Conservation (phyloP, 2,113 vertebrate species). For the Paramormyrops kingsleyae region DNA sequence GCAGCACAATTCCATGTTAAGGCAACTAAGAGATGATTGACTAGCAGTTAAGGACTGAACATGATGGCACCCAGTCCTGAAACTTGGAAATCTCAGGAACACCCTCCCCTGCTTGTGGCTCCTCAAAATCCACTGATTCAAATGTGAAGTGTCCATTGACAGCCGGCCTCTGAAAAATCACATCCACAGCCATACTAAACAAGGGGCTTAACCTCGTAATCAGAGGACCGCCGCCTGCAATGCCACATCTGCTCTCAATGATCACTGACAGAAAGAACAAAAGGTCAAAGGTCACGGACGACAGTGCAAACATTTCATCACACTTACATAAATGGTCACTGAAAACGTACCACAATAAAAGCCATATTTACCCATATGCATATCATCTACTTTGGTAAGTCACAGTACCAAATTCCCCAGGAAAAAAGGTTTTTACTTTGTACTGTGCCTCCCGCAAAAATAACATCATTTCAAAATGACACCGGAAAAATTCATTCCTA, state of each 20-base stretch:
- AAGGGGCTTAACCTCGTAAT: background rate
- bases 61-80: background rate
- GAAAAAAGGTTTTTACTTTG: background rate
- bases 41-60: background rate
- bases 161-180: background rate
- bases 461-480: background rate
- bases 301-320: background rate
- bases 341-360: background rate
- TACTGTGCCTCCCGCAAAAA: background rate
- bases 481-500: background rate
- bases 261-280: background rate
- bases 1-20: background rate
- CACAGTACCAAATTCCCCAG: background rate
- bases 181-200: background rate
- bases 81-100: background rate
- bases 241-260: background rate
- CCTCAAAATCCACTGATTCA: background rate
- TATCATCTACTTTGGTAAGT: background rate
- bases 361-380: background rate
- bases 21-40: background rate
- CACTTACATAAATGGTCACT: background rate
- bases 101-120: background rate
- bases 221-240: background rate
- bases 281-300: background rate
- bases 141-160: background rate